Conservation (phyloP, 2,888 invertebrate genomes). For the Bembecia ichneumoniformis region DNA sequence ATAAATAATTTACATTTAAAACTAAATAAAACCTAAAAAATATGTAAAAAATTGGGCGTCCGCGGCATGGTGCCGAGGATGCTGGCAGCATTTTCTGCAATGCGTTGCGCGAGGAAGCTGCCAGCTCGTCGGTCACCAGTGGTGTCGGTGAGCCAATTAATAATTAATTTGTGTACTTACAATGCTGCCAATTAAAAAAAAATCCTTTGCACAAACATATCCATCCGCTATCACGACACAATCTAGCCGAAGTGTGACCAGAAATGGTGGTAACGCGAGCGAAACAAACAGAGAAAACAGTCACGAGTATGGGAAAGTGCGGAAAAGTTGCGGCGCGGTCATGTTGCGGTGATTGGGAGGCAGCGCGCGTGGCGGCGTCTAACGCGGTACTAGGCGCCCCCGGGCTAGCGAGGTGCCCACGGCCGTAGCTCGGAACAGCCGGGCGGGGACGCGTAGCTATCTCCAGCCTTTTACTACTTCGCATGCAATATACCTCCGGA, state of each 20-base stretch:
- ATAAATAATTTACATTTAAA: no score
- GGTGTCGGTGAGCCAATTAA: no score
- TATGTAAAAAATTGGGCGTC: no score
- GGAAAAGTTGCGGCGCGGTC: constrained; percentile 25
- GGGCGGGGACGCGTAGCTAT: constrained; percentile 5
- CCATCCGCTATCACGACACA: constrained; percentile 8
- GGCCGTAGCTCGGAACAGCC: constrained; percentile 11
- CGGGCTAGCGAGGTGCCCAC: constrained; percentile 8
- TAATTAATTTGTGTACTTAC: no score
- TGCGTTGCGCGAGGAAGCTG: no score
- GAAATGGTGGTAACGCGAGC: neutral
- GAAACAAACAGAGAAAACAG: constrained; percentile 7
- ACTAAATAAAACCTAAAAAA: no score
- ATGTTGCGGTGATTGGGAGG: constrained; percentile 8
- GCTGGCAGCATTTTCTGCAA: no score
- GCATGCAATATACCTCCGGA: no score
- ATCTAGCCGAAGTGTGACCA: neutral
- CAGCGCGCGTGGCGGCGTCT: constrained; percentile 22
- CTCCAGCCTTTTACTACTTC: constrained; percentile 7
- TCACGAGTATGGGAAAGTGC: constrained; percentile 32
- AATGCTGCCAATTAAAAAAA: constrained; percentile 2
- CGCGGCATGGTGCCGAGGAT: no score
- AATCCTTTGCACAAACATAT: constrained; percentile 7
- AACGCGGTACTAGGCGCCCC: constrained; percentile 32
- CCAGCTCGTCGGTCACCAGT: no score